Percentiles rank a stretch among this genome's conserved stretches.
Evolutionary conservation across 2,113 vertebrate species (phyloP).

Genomic region (Dromaius novaehollandiae): DNA sequence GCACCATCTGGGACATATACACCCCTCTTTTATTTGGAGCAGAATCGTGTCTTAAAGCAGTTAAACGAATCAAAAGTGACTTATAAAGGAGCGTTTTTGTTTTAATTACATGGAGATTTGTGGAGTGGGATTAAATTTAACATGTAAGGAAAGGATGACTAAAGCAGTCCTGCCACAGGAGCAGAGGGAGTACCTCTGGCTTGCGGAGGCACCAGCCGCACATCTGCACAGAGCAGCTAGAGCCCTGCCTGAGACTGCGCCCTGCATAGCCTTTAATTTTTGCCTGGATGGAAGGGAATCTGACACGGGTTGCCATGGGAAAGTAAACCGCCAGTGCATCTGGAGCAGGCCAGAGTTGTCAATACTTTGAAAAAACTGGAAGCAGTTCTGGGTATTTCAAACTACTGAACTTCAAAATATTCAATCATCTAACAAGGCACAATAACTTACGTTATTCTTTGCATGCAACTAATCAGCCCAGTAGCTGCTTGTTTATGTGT

Average conservation of each 20-base stretch:
- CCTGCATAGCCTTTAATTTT: not conserved
- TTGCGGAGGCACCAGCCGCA: not conserved
- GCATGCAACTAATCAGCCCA: not conserved
- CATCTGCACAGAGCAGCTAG: not conserved
- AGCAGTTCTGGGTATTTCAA: not conserved
- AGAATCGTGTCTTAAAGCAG: constrained; percentile 25
- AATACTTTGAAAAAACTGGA: not conserved
- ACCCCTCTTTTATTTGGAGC: not conserved
- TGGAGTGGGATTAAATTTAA: constrained; percentile 39
- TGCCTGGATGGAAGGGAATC: not conserved
- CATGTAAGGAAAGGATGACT: not conserved
- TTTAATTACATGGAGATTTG: constrained; percentile 50
- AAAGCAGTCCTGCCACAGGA: not conserved
- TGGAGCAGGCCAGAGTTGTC: not conserved
- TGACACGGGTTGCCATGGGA: not conserved
- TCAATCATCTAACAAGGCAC: not conserved
- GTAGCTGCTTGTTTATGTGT: not conserved
- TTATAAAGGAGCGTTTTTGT: constrained; percentile 25
- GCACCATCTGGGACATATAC: constrained; percentile 9
- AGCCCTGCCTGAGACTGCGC: not conserved
- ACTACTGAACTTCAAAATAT: not conserved
- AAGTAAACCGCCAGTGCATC: not conserved
- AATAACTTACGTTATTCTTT: not conserved
- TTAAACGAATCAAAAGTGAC: constrained; percentile 22
- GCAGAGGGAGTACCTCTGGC: not conserved